phyloP scores from a whole-genome alignment of 2,888 invertebrate genomes.

The Gastrophysa polygoni region DNA sequence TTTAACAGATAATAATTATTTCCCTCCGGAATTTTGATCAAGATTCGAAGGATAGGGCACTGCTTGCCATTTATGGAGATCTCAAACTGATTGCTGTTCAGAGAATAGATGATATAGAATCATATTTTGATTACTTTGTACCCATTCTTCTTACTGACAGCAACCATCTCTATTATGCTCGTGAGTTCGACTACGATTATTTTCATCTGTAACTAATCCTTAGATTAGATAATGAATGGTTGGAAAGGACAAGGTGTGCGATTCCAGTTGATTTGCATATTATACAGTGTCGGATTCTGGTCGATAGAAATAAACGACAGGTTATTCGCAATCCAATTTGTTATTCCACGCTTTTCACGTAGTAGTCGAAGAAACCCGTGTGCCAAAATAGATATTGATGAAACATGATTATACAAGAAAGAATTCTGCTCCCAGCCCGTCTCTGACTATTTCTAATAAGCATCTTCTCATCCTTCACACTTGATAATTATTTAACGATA shows the following conservation, averaged over 20 bases:
- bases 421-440: not conserved
- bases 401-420: too few relatives aligned
- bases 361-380: too few relatives aligned
- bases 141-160: not conserved
- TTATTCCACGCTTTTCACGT: too few relatives aligned
- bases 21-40: not conserved
- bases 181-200: not conserved
- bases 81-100: not conserved
- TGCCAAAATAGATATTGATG: too few relatives aligned
- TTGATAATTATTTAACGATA: slow-evolving; percentile 4
- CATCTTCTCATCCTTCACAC: not conserved
- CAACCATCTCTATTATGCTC: not conserved
- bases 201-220: not conserved
- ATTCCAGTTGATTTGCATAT: not conserved
- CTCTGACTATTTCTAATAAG: not conserved
- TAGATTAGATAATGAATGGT: not conserved
- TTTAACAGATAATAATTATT: too few relatives aligned
- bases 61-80: not conserved
- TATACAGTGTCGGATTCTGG: not conserved
- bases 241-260: not conserved
- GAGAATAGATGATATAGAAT: not conserved
- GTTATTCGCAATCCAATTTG: too few relatives aligned
- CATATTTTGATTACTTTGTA: not conserved
- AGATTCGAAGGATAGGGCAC: not conserved
- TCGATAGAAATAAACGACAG: too few relatives aligned